Conservation (phyloP, 2,888 invertebrate species). For the Imbricaverruca yamaguchii region DNA sequence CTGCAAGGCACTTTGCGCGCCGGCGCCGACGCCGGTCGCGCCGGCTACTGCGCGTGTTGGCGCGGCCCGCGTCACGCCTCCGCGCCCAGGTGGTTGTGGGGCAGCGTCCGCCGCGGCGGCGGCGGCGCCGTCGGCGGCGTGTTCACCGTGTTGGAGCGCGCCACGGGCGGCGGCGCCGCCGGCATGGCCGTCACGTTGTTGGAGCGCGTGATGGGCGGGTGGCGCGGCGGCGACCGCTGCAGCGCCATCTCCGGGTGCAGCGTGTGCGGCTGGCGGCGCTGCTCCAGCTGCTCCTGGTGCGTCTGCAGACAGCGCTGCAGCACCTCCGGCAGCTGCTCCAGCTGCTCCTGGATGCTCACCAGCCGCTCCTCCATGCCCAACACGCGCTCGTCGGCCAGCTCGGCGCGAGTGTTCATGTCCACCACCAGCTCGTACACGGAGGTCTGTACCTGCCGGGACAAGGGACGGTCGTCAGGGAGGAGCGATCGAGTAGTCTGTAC, state of each 20-base stretch:
- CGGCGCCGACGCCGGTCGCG: slow-evolving; percentile 44
- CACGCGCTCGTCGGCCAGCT: slow-evolving; percentile 85
- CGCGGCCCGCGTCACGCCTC: slow-evolving; percentile 29
- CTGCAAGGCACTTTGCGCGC: slow-evolving; percentile 35
- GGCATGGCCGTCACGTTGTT: slow-evolving; percentile 26
- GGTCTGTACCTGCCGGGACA: slow-evolving; percentile 80
- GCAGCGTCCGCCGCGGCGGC: slow-evolving; percentile 17
- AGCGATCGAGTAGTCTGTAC: slow-evolving; percentile 62
- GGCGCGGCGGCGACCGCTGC: slow-evolving; percentile 37
- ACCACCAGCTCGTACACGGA: slow-evolving; percentile 97
- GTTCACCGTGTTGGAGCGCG: slow-evolving; percentile 25
- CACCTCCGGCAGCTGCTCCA: slow-evolving; percentile 75
- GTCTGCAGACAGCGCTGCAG: slow-evolving; percentile 64
- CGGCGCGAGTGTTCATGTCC: slow-evolving; percentile 91
- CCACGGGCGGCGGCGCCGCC: slow-evolving; percentile 29
- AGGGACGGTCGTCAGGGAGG: neutral
- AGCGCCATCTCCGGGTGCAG: slow-evolving; percentile 71
- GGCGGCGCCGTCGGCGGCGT: slow-evolving; percentile 19
- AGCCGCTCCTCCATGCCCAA: slow-evolving; percentile 88
- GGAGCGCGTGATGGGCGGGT: slow-evolving; percentile 34
- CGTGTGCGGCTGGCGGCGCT: slow-evolving; percentile 48
- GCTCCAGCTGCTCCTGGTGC: slow-evolving; percentile 68
- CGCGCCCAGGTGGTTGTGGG: neutral
- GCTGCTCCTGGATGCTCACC: slow-evolving; percentile 73
- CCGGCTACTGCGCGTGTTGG: slow-evolving; percentile 41